These are phyloP conservation scores for Pristionchus exspectatus DNA, from an alignment of 2,888 invertebrate species.

Conservation along the genomic window DNA sequence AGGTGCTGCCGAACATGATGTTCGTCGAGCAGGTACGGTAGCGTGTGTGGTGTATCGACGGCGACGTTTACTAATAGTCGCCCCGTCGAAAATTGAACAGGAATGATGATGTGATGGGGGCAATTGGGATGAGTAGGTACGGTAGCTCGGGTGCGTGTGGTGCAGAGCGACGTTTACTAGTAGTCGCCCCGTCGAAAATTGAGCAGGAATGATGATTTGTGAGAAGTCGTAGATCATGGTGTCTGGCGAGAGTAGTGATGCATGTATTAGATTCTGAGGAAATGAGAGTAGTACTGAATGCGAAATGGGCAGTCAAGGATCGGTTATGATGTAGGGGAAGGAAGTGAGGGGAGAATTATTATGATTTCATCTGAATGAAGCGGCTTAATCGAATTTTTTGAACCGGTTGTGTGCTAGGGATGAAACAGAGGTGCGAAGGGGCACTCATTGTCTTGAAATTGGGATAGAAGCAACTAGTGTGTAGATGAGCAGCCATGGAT, in stretches of 20 bases:
- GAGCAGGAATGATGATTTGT: background rate
- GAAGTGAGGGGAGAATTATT: background rate
- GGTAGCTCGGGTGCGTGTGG: conserved; percentile 42
- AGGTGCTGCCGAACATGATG: conserved; percentile 71
- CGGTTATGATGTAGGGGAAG: background rate
- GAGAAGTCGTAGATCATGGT: background rate
- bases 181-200: background rate
- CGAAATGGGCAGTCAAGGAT: background rate
- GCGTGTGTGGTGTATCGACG: conserved; percentile 15
- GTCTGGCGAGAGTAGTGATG: background rate
- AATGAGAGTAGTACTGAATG: background rate
- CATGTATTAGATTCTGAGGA: background rate
- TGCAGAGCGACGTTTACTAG: background rate
- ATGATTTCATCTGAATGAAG: background rate
- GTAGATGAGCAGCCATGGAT: no score
- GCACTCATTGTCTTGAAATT: background rate
- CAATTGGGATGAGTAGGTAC: conserved; percentile 56
- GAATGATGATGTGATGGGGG: background rate
- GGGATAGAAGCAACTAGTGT: no score
- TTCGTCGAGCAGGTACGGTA: conserved; percentile 73
- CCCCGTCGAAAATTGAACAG: background rate
- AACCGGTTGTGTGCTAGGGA: background rate
- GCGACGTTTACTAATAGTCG: conserved; percentile 3
- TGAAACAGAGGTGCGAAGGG: background rate
- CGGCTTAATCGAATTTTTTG: no score